phyloP scores from a whole-genome alignment of 2,888 invertebrate genomes.

The Rotaria macrura region DNA sequence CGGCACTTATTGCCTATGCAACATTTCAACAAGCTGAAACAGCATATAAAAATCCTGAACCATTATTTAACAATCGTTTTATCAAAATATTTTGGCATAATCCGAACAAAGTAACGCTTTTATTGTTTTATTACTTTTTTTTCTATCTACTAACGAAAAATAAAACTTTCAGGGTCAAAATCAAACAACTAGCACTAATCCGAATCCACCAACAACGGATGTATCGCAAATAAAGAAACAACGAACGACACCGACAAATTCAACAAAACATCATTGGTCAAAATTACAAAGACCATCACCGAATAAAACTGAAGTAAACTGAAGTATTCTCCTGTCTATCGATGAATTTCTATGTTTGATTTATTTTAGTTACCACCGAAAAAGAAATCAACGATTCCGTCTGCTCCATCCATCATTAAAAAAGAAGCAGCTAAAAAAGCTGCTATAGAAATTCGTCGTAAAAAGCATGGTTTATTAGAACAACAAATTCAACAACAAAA shows the following conservation, averaged over 20 bases:
- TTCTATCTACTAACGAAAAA: neutral
- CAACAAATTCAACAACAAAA: conserved; percentile 22
- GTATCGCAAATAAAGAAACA: neutral
- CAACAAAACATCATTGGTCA: neutral
- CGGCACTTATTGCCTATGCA: conserved; percentile 81
- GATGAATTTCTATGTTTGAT: neutral
- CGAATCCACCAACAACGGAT: neutral
- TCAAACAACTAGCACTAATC: neutral
- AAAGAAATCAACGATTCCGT: neutral
- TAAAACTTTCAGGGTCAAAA: neutral
- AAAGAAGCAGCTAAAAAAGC: conserved; percentile 2
- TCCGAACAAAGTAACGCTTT: conserved; percentile 29
- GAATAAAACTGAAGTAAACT: neutral
- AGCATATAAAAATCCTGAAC: conserved; percentile 87
- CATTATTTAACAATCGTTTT: conserved; percentile 90
- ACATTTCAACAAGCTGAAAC: conserved; percentile 78
- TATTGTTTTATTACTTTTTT: neutral
- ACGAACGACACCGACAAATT: neutral
- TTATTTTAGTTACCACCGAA: neutral
- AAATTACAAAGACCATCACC: neutral
- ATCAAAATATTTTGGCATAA: conserved; percentile 95
- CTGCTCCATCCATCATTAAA: neutral
- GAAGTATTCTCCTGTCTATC: neutral
- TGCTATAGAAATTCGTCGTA: conserved; percentile 3
- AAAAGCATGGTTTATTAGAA: conserved; percentile 6